Base-by-base conservation (phyloP, 53 echinoderm and acorn worm genomes). In the Zoroaster sp. region DNA sequence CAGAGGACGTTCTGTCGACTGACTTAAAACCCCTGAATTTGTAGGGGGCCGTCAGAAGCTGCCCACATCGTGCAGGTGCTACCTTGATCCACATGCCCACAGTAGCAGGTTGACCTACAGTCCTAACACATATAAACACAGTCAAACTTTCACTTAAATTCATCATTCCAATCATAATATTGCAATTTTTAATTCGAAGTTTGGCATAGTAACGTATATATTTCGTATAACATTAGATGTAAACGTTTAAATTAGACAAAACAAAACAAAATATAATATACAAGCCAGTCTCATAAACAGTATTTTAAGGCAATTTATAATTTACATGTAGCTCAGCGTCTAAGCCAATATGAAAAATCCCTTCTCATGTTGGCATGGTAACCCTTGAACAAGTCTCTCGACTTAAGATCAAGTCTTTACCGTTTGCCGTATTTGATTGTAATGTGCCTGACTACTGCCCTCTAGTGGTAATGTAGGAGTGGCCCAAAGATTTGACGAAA, bases 211-310 rank as follows among this genome's bases (percentile, higher is more conserved):
- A 66, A 81, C 66, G 55, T 41, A 40, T 13, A 85, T 25, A 79
- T 47, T 70, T 71, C 71, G 69, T 33, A 40, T 79, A 28, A 51
- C 51, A 35, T 49, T 20, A 47, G 35, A 70, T 85, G 34, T n/a
- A n/a, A 69, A 71, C 11, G 47, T 69, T 85, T 71, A 85, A 85
- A 52, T 85, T 51, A 83, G 49, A 33, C 33, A 35, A 83, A 69
- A 66, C 37, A 49, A 34, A 47, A 23, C 47, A 74, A 33, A 65
- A 82, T 47, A 49, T 75, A 75, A 17, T 40, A 30, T 38, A 15
- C 45, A 47, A 10, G 49, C n/a, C 38, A 37, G 35, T 71, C 38
- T 36, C 11, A 71, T 71, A 71, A 36, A 18, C 15, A 11, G 1
- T 7, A 59, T 28, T 21, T 59, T 59, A 28, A 55, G 55, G 23